Base-by-base conservation (phyloP, 2,113 vertebrate genomes). In the Pimephales promelas region DNA sequence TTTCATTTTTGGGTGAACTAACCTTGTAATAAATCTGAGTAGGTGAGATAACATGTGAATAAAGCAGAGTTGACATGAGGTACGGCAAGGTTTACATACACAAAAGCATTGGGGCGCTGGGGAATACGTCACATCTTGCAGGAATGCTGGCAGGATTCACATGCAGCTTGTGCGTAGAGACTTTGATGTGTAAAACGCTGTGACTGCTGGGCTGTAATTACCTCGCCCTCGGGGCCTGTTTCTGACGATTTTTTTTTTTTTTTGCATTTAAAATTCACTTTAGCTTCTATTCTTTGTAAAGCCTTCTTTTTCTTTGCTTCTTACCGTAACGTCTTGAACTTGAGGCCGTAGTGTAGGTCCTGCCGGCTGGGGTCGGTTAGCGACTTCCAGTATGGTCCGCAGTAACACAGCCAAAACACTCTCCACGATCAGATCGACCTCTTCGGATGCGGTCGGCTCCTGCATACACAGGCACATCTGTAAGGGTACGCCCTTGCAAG, bases 281-380 rank as follows among this genome's bases (percentile, higher is more conserved):
- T 52, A 3, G 34, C 20, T 52, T 52, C 3, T 52, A 7, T 24
- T 64, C 26, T 76, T n/a, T n/a, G 18, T 66, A 13, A 47, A 28
- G 3, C 34, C 14, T 31, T 31, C 18, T 45, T 45, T 66, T 40
- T 79, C 57, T 28, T 64, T 49, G 59, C 36, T 36, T 88, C 96
- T 92, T 93, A 99, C 98, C 84, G 97, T 99, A 73, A 98, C 96
- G 57, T 99, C 97, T 90, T 99, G 97, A 89, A 97, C 97, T 90
- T 98, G 98, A 13, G 98, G 94, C 74, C 96, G 94, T 90, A 97
- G 88, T 36, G 95, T 83, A 1, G 96, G 92, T 18, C 95, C 94
- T 0, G 97, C 91, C 0, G 96, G 93, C 22, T 97, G 97, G 0
- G 98, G 97, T 49, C 96, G 94, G 90, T 97, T 99, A 88, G 96